Evolutionary conservation across 2,888 invertebrate genomes (phyloP).

Genomic region (Tipula lateralis): DNA sequence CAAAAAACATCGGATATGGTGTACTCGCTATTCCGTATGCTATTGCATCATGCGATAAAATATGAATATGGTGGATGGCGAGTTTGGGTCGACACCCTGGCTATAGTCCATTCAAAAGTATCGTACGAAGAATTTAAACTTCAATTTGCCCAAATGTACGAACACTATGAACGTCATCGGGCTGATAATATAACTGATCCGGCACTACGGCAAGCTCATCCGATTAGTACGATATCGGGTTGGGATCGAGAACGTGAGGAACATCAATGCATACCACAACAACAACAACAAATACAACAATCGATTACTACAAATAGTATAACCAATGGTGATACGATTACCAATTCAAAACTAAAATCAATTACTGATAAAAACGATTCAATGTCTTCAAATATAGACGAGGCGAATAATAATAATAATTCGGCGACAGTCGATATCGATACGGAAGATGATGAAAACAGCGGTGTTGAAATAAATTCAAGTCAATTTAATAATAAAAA

Average conservation of each 20-base stretch:
- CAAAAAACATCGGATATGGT: constrained; percentile 98
- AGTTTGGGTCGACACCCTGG: constrained; percentile 99
- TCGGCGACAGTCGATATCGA: constrained; percentile 34
- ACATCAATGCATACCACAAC: constrained; percentile 36
- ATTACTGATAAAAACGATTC: neutral
- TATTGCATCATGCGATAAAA: constrained; percentile 97
- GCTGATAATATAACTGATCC: constrained; percentile 95
- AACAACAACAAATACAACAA: constrained; percentile 36
- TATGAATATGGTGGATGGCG: constrained; percentile 99
- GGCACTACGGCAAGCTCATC: constrained; percentile 83
- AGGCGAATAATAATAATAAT: constrained; percentile 33
- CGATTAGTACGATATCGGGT: constrained; percentile 94
- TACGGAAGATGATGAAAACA: constrained; percentile 38
- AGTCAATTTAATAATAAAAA: constrained; percentile 30
- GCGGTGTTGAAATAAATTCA: constrained; percentile 36
- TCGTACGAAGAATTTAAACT: constrained; percentile 97
- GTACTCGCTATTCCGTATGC: constrained; percentile 93
- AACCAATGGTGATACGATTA: neutral
- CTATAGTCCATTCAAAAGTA: constrained; percentile 98
- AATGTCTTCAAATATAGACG: neutral
- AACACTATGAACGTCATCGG: constrained; percentile 88
- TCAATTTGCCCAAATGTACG: constrained; percentile 96
- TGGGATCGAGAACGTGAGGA: constrained; percentile 68
- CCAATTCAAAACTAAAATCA: constrained; percentile 35
- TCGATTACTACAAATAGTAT: neutral